Conservation (phyloP, 1,140 invertebrate genomes). For the Homalodisca vitripennis region DNA sequence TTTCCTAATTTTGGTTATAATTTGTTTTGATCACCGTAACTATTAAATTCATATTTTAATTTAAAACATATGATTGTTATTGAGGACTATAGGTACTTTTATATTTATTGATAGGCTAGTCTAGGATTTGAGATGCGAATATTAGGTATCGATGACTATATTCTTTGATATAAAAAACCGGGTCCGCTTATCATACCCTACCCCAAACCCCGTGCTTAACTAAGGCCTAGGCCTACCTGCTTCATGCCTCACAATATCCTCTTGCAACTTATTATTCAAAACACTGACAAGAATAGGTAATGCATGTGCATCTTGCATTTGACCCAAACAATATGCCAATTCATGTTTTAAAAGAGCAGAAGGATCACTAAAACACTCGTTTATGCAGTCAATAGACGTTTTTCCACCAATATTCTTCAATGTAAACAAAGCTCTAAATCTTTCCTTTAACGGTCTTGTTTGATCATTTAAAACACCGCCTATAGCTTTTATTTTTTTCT, state of each 20-base stretch:
- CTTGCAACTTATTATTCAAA: constrained; percentile 76
- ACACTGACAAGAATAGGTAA: constrained; percentile 74
- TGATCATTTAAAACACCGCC: constrained; percentile 75
- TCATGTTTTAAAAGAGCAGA: constrained; percentile 98
- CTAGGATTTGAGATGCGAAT: too few species aligned
- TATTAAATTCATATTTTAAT: too few species aligned
- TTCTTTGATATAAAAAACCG: too few species aligned
- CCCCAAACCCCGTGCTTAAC: too few species aligned
- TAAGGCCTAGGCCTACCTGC: constrained; percentile 67
- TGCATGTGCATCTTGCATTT: constrained; percentile 87
- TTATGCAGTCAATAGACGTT: constrained; percentile 77
- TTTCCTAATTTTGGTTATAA: too few species aligned
- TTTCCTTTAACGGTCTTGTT: constrained; percentile 80
- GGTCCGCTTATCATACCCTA: too few species aligned
- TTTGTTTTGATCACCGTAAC: too few species aligned
- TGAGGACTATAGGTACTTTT: too few species aligned
- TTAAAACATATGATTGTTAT: too few species aligned
- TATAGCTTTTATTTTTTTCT: constrained; percentile 60
- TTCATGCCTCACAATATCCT: constrained; percentile 97
- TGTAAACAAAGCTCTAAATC: constrained; percentile 95
- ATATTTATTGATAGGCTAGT: too few species aligned
- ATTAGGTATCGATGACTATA: too few species aligned
- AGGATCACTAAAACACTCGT: constrained; percentile 73
- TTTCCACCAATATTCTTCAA: constrained; percentile 88
- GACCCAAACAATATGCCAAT: too few species aligned